Percentiles rank a stretch among this genome's conserved stretches.
Conservation (phyloP, 2,113 vertebrate species). For the Phylloscopus whistleri region DNA sequence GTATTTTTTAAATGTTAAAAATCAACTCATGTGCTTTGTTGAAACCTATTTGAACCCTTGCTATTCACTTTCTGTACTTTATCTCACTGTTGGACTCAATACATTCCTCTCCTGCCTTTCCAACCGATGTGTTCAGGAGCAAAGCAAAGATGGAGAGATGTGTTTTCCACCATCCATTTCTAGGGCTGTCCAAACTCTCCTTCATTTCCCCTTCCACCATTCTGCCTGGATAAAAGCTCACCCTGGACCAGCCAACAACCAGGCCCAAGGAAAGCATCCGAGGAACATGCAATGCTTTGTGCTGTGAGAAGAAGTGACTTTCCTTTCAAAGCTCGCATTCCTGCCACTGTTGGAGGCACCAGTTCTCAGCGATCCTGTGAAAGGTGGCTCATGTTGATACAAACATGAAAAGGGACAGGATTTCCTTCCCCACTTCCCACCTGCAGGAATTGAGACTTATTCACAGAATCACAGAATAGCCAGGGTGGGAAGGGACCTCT, state of each 20-base stretch:
- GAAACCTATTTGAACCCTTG: background rate
- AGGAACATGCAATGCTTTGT: rapidly evolving
- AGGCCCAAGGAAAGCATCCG: background rate
- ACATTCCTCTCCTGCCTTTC: background rate
- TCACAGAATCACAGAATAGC: background rate
- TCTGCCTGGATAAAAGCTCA: background rate
- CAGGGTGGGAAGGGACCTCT: background rate
- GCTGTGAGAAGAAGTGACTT: rapidly evolving
- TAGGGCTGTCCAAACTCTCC: background rate
- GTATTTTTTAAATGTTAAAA: background rate
- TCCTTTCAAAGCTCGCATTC: background rate
- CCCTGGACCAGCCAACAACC: background rate
- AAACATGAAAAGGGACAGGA: background rate
- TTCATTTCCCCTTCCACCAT: background rate
- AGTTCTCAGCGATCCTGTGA: background rate
- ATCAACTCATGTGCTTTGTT: background rate
- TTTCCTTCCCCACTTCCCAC: background rate
- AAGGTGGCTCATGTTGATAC: background rate
- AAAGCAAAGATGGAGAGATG: background rate
- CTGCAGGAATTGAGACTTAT: background rate
- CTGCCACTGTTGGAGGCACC: background rate
- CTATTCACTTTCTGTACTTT: background rate
- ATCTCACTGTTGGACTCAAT: background rate
- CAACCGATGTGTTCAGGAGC: background rate
- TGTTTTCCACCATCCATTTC: background rate